Base-by-base conservation (phyloP, 2,888 invertebrate species). In the Erebia palarica region DNA sequence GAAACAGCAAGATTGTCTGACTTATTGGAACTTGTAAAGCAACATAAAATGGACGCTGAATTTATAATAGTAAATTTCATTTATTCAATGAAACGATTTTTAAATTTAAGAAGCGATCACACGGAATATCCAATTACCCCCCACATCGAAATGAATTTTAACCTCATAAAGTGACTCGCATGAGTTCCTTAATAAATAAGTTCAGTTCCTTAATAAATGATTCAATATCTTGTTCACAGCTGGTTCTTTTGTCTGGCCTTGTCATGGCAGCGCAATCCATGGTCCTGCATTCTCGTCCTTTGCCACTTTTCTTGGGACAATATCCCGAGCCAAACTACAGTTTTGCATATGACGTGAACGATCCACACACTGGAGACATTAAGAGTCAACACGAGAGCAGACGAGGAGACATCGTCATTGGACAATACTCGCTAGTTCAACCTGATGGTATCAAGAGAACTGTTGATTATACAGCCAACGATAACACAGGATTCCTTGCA, bases 391-490 rank as follows among this genome's bases (percentile, higher is more conserved):
- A 90, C 0, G 94, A 94, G 78, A 88, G 85, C 69, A 86, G 94
- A 58, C 84, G 88, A 75, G 94, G 94, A 1, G 94, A 94, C 69
- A 86, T 88, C 1, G 94, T 94, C 0, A 84, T 91, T 27, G 94
- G 94, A 47, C 94, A 94, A 74, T 94, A 94, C 80, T 92, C 94
- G 1, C 80, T 94, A 18, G 78, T 90, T 1, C 94, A 94, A 75
- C 91, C 94, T 69, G 94, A 94, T 82, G 94, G 94, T 8, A 80
- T 94, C 1, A 85, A 88, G 74, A 91, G 94, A 76, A 93, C 88
- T 5, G 94, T 94, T 1, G 94, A 94, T 70, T 94, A 94, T 79
- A 90, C 89, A 77, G 94, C 94, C 58, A 94, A 94, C 78, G 91
- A 94, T 36, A 81, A 90, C 53, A 87, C 90, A 59, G 94, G 94